These are phyloP conservation scores for Leptinotarsa juncta DNA, from an alignment of 2,888 invertebrate species.

Conservation along the genomic window DNA sequence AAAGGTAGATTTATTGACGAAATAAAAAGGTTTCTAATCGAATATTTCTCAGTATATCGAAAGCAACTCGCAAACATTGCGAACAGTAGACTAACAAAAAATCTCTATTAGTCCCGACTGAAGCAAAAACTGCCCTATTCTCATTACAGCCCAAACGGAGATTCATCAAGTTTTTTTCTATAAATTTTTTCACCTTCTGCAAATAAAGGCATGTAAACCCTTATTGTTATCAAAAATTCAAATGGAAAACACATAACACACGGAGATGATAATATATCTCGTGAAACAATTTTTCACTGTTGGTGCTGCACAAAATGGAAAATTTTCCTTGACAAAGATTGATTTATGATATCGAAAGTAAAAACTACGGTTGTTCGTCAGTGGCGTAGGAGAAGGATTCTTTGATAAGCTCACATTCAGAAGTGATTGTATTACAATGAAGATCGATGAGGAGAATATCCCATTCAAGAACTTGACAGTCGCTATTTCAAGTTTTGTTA, in stretches of 20 bases:
- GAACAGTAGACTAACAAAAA: too few species aligned
- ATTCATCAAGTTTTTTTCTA: neutral
- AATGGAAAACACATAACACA: slow-evolving; percentile 18
- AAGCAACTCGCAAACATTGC: too few species aligned
- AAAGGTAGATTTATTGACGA: too few species aligned
- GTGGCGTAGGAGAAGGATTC: neutral
- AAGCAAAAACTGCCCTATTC: too few species aligned
- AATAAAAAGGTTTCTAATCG: too few species aligned
- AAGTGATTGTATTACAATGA: neutral
- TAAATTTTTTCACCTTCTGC: neutral
- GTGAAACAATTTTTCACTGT: slow-evolving; percentile 35
- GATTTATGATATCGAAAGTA: slow-evolving; percentile 29
- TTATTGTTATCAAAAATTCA: slow-evolving; percentile 16
- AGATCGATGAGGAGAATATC: too few species aligned
- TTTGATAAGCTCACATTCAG: neutral
- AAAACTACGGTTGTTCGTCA: slow-evolving; percentile 21
- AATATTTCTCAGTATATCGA: too few species aligned
- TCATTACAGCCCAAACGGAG: neutral
- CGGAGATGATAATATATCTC: slow-evolving; percentile 12
- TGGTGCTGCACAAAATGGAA: slow-evolving; percentile 29
- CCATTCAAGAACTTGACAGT: too few species aligned
- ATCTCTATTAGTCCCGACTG: too few species aligned
- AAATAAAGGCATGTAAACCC: neutral
- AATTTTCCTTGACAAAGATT: slow-evolving; percentile 38
- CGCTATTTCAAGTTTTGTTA: too few species aligned